phyloP scores from a whole-genome alignment of 1,140 invertebrate species.

The Lasioglossum baleicum region DNA sequence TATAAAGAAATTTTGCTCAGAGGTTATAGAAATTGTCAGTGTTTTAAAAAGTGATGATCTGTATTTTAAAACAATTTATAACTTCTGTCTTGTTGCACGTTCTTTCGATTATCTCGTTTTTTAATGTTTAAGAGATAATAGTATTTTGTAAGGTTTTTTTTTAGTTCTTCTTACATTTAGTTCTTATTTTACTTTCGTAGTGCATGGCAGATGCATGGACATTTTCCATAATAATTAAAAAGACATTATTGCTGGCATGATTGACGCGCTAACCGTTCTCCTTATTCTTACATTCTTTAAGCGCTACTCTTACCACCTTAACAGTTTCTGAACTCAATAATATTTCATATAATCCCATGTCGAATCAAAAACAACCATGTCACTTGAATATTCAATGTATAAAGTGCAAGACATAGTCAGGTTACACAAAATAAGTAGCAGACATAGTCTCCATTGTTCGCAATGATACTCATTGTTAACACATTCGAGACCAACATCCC shows the following conservation, averaged over 20 bases:
- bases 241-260: conserved; percentile 74
- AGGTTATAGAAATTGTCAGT: conserved; percentile 22
- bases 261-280: conserved; percentile 73
- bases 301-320: conserved; percentile 47
- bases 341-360: conserved; percentile 51
- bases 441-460: conserved; percentile 37
- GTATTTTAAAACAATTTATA: conserved; percentile 34
- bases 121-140: conserved; percentile 36
- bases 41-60: conserved; percentile 24
- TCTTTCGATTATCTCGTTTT: conserved; percentile 25
- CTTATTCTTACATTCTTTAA: conserved; percentile 62
- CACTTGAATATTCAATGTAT: conserved; percentile 43
- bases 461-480: not conserved
- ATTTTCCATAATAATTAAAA: conserved; percentile 65
- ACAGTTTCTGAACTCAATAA: conserved; percentile 56
- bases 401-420: conserved; percentile 40
- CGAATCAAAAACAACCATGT: conserved; percentile 34
- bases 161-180: conserved; percentile 52
- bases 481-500: too few species aligned
- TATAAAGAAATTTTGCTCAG: conserved; percentile 51
- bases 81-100: conserved; percentile 45
- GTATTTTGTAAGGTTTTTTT: conserved; percentile 49
- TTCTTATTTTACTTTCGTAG: conserved; percentile 67
- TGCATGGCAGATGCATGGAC: conserved; percentile 76
- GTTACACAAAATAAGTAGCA: conserved; percentile 44